These are phyloP conservation scores for Mya arenaria DNA, from an alignment of 1,140 invertebrate genomes.

Conservation along the genomic window DNA sequence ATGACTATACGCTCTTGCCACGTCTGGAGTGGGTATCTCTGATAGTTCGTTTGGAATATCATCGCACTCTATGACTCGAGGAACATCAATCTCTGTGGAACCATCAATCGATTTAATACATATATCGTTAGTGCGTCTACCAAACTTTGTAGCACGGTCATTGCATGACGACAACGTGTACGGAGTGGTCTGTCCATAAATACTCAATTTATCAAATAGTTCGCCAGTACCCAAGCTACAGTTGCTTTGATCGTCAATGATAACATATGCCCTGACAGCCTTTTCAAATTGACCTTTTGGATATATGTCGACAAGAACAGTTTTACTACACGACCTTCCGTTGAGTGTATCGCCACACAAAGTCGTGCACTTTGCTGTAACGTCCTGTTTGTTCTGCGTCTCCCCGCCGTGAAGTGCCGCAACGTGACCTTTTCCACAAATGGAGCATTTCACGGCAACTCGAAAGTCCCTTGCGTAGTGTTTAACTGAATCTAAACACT, in stretches of 20 bases:
- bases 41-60: neutral
- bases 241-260: constrained; percentile 17
- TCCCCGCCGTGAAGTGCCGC: neutral
- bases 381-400: neutral
- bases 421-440: neutral
- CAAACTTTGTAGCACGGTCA: neutral
- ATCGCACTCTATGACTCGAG: neutral
- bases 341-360: too few relatives aligned
- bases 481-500: neutral
- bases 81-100: neutral
- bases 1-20: neutral
- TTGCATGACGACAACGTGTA: constrained; percentile 12
- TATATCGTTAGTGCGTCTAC: neutral
- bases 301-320: neutral
- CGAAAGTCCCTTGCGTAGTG: neutral
- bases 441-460: neutral
- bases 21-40: neutral
- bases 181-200: neutral
- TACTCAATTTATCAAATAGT: neutral
- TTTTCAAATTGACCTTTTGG: neutral
- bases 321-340: neutral
- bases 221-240: neutral
- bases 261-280: neutral
- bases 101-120: neutral
- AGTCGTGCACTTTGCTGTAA: neutral